Conservation (phyloP, 2,888 invertebrate genomes). For the Tipula confusa region DNA sequence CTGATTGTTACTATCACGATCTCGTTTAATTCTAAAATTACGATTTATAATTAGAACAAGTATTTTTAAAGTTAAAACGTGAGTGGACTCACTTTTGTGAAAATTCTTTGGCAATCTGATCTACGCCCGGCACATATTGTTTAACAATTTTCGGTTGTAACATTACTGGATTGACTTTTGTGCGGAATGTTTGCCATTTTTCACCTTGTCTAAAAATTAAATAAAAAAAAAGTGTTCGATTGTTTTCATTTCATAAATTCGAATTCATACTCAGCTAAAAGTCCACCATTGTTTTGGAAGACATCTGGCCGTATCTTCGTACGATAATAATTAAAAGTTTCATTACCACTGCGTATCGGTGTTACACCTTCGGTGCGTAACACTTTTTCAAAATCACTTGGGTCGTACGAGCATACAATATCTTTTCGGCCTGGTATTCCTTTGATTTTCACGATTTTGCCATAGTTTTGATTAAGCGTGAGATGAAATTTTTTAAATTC, state of each 20-base stretch:
- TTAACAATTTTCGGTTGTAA: slow-evolving; percentile 58
- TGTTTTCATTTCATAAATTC: too few relatives aligned
- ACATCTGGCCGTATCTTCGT: slow-evolving; percentile 40
- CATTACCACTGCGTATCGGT: slow-evolving; percentile 48
- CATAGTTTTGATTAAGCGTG: slow-evolving; percentile 32
- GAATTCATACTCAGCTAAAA: slow-evolving; percentile 38
- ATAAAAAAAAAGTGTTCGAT: too few relatives aligned
- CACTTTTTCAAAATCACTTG: slow-evolving; percentile 33
- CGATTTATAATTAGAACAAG: neutral
- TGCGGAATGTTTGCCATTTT: slow-evolving; percentile 62
- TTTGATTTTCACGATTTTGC: slow-evolving; percentile 32
- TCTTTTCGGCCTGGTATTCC: slow-evolving; percentile 32
- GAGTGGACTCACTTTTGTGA: slow-evolving; percentile 43
- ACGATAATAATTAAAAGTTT: slow-evolving; percentile 47
- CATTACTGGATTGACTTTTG: slow-evolving; percentile 63
- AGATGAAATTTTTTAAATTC: slow-evolving; percentile 21
- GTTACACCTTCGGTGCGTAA: slow-evolving; percentile 50
- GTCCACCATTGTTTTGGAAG: slow-evolving; percentile 35
- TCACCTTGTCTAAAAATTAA: slow-evolving; percentile 55
- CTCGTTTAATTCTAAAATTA: slow-evolving; percentile 43
- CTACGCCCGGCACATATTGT: slow-evolving; percentile 52
- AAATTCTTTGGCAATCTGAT: slow-evolving; percentile 51
- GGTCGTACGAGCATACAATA: slow-evolving; percentile 32
- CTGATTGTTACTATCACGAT: slow-evolving; percentile 42
- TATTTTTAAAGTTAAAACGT: neutral